Base-by-base conservation (phyloP, 2,888 invertebrate species). In the Sarcophaga carnaria region DNA sequence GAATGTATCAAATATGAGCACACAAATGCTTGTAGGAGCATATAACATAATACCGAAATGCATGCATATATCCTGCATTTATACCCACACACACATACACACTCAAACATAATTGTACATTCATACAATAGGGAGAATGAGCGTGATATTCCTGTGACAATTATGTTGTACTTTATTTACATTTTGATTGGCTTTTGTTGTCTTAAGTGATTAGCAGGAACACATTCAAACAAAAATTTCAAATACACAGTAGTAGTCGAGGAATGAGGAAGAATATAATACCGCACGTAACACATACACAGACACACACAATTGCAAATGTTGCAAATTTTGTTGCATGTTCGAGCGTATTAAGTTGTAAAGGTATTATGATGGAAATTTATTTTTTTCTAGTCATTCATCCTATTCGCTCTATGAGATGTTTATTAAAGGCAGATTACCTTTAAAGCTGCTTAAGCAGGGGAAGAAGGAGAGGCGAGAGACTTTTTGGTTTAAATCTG, bases 181-280 rank as follows among this genome's bases (percentile, higher is more conserved):
- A 88, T 89, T 88, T 88, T 89, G 89, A 89, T 89, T 89, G 89
- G 88, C 88, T 88, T 87, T 88, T 88, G 89, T 89, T 89, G 89
- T 89, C 89, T 88, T 88, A 89, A 88, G 89, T 89, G 89, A 89
- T 89, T 89, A 89, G 88, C 89, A 88, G 87, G 54, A 80, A 62
- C 20, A n/a, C 64, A 66, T 54, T 49, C 27, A 66, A 12, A 12
- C 54, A 54, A 12, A 54, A 12, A 54, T 54, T 12, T 1, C 14
- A 54, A 11, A 17, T 17, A 54, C 54, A 54, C 54, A 54, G 12
- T 54, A 12, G 1, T 54, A 1, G 17, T 3, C 0, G 62, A 59
- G 20, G 64, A 47, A 66, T 64, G 47, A 67, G 67, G 14, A 62
- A 67, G 67, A 67, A 78, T 54, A 83, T 83, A 83, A 22, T 22